phyloP scores from a whole-genome alignment of 2,888 invertebrate genomes.

The Loripinus fragilis region DNA sequence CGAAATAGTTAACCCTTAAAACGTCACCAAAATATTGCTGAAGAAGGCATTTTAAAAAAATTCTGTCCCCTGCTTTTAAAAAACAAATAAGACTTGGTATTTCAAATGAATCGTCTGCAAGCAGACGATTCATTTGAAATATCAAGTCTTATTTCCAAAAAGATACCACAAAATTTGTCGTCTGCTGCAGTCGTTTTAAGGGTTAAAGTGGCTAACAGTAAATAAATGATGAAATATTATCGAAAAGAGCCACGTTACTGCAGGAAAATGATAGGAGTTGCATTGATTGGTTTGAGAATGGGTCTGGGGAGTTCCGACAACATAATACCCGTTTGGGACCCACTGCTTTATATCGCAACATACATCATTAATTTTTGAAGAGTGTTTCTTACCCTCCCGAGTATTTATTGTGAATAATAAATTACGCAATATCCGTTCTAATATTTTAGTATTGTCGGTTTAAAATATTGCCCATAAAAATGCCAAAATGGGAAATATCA shows the following conservation, averaged over 20 bases:
- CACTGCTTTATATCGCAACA: conserved; percentile 29
- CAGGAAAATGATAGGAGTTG: not conserved
- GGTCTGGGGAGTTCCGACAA: conserved; percentile 23
- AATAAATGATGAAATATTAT: conserved; percentile 23
- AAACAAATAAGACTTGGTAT: no score
- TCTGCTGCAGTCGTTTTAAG: no score
- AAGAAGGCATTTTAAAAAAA: no score
- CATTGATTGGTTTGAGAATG: conserved; percentile 22
- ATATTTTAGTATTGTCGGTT: conserved; percentile 9
- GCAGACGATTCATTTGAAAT: no score
- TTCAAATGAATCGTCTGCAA: no score
- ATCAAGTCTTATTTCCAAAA: no score
- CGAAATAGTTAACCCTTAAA: no score
- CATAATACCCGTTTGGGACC: conserved; percentile 49
- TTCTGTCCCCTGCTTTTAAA: no score
- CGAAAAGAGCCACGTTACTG: not conserved
- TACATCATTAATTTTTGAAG: conserved; percentile 49
- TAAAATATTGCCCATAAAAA: conserved; percentile 6
- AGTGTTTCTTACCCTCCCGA: conserved; percentile 15
- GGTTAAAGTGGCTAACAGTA: conserved; percentile 20
- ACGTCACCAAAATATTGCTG: no score
- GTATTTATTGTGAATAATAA: conserved; percentile 22
- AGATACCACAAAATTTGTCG: no score
- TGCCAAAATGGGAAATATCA: conserved; percentile 2
- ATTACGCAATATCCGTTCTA: conserved; percentile 19